Percentiles rank a stretch among this genome's conserved stretches.
Evolutionary conservation across 2,888 invertebrate species (phyloP).

Genomic region (Eupithecia insigniata): DNA sequence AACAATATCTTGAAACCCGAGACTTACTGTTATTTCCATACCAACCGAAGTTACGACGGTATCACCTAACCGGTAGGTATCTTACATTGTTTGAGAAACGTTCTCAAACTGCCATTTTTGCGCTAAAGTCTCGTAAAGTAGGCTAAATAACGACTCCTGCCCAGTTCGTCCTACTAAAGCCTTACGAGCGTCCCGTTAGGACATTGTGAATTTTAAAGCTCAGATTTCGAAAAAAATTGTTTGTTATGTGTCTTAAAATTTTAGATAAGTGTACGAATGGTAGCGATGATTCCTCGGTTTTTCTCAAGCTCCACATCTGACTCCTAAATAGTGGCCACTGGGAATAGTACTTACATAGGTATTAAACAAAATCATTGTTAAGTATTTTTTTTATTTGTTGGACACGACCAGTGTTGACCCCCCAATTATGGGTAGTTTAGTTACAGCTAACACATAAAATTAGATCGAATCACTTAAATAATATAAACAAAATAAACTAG

Average conservation of each 20-base stretch:
- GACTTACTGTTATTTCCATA: conserved; percentile 1
- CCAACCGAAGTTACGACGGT: conserved; percentile 20
- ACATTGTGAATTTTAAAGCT: conserved; percentile 24
- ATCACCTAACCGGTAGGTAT: conserved; percentile 16
- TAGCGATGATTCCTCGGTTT: neutral
- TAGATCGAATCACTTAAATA: too few species aligned
- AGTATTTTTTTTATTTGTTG: too few species aligned
- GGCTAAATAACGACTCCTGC: conserved; percentile 56
- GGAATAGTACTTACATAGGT: too few species aligned
- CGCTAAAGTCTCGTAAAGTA: conserved; percentile 48
- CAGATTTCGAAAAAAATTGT: conserved; percentile 2
- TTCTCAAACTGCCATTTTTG: conserved; percentile 33
- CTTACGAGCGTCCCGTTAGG: conserved; percentile 62
- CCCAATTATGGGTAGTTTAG: too few species aligned
- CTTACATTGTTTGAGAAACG: conserved; percentile 31
- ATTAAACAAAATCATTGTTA: too few species aligned
- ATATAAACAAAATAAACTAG: too few species aligned
- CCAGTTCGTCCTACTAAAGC: conserved; percentile 56
- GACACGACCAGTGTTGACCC: too few species aligned
- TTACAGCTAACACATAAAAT: too few species aligned
- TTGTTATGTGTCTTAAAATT: neutral
- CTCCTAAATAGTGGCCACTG: too few species aligned
- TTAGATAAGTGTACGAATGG: neutral
- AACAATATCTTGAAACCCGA: conserved; percentile 3
- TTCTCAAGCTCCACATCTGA: too few species aligned